Base-by-base conservation (phyloP, 2,888 invertebrate genomes). In the Ichneumoninae sp. region DNA sequence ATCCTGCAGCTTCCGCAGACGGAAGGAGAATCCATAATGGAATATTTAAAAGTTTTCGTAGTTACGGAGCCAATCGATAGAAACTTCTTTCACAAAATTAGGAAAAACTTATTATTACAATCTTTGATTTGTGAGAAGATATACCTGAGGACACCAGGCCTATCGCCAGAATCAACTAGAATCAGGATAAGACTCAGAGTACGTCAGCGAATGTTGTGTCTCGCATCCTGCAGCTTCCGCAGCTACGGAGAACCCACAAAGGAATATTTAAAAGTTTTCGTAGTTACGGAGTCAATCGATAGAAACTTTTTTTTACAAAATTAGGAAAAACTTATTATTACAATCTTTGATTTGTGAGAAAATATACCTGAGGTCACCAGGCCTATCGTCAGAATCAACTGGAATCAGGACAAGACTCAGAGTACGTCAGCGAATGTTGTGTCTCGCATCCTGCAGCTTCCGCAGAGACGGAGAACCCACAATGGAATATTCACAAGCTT, bases 291-390 rank as follows among this genome's bases (percentile, higher is more conserved):
- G 10, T 8, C 13, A 26, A 57, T 78, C 6, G 10, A 65, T 5
- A 33, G 13, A 30, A 65, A 22, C n/a, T 7, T 19, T 0, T 0
- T 19, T 19, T 19, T 19, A 19, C 0, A 19, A 19, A 19, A 19
- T 19, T 19, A 19, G 8, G 7, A 74, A 83, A 72, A 85, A 87
- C 87, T 87, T 82, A 88, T 90, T 87, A 87, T 87, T 72, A 84
- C 79, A 89, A 88, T 87, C 26, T 40, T 89, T 87, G 89, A 90
- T 90, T 91, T 86, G 91, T 91, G 88, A 91, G 91, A 91, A 93
- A 79, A 72, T 74, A 68, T 50, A 74, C 57, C 40, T 10, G 8
- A 40, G 66, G 19, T 26, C 50, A 70, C 71, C 75, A 54, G 66
- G 74, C 65, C 44, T 83, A 60, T 77, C 75, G 52, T 85, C 66